Evolutionary conservation across 2,797 vertebrate genomes (phyloP).

Genomic region (Cirrhinus molitorella): DNA sequence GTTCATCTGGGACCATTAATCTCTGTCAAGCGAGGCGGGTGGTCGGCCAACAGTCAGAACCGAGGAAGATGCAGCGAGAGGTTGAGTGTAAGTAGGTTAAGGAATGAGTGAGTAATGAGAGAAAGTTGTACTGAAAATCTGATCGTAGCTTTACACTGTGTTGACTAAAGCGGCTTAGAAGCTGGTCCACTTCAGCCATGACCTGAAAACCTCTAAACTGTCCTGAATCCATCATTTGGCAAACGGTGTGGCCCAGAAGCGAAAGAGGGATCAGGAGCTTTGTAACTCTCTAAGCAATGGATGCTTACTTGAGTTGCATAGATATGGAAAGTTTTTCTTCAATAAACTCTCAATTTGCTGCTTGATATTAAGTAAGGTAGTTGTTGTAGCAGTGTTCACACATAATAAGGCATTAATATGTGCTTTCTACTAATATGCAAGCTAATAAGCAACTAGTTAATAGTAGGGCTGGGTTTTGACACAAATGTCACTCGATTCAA

Average conservation of each 20-base stretch:
- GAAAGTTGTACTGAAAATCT: constrained; percentile 16
- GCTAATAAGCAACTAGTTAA: too few relatives aligned
- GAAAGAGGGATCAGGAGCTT: constrained; percentile 30
- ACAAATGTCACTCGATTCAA: too few relatives aligned
- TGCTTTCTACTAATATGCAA: too few relatives aligned
- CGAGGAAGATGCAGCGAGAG: constrained; percentile 13
- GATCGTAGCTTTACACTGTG: constrained; percentile 13
- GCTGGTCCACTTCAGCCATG: constrained; percentile 31
- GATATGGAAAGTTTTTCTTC: neutral
- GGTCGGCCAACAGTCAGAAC: constrained; percentile 23
- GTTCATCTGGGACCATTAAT: constrained; percentile 68
- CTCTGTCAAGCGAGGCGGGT: constrained; percentile 48
- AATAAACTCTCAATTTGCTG: too few relatives aligned
- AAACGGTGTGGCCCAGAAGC: constrained; percentile 17
- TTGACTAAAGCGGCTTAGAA: constrained; percentile 40
- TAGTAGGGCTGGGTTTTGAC: too few relatives aligned
- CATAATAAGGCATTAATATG: too few relatives aligned
- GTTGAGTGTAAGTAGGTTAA: constrained; percentile 29
- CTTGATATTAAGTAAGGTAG: too few relatives aligned
- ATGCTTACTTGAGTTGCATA: constrained; percentile 8
- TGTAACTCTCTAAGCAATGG: neutral
- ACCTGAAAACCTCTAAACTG: constrained; percentile 45
- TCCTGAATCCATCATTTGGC: constrained; percentile 41
- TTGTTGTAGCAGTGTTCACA: too few relatives aligned
- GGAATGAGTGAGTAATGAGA: constrained; percentile 8